These are phyloP conservation scores for Poecilia wingei DNA, from an alignment of 2,797 vertebrate genomes.

Conservation along the genomic window DNA sequence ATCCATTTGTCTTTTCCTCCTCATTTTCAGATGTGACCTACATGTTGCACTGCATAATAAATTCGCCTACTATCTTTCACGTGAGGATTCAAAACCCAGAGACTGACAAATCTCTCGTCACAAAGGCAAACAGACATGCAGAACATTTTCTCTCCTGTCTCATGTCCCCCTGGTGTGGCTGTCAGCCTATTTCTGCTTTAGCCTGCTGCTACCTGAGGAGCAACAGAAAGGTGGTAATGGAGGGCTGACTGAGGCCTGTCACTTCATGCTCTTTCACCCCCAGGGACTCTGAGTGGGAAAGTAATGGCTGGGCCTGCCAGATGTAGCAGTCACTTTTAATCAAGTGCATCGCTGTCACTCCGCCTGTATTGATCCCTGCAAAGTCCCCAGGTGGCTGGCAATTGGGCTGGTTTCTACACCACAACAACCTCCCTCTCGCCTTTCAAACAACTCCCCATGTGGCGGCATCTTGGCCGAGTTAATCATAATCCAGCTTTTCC, in stretches of 20 bases:
- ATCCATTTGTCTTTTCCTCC: slow-evolving; percentile 7
- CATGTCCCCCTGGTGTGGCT: slow-evolving; percentile 53
- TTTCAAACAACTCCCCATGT: slow-evolving; percentile 77
- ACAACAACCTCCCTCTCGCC: slow-evolving; percentile 72
- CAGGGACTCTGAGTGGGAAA: slow-evolving; percentile 79
- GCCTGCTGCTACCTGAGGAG: slow-evolving; percentile 73
- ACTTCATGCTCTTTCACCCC: slow-evolving; percentile 82
- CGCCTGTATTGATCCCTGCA: slow-evolving; percentile 79
- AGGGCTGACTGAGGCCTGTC: slow-evolving; percentile 81
- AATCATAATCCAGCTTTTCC: slow-evolving; percentile 71
- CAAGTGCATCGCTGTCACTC: slow-evolving; percentile 82
- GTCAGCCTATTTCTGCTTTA: slow-evolving; percentile 71
- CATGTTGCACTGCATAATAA: slow-evolving; percentile 14
- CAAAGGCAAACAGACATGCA: slow-evolving; percentile 47
- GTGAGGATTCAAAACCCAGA: slow-evolving; percentile 35
- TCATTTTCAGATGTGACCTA: background rate
- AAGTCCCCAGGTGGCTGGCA: slow-evolving; percentile 70
- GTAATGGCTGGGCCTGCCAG: slow-evolving; percentile 83
- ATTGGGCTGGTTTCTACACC: slow-evolving; percentile 71
- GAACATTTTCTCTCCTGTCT: slow-evolving; percentile 46
- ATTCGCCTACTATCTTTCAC: slow-evolving; percentile 30
- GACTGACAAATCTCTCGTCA: slow-evolving; percentile 32
- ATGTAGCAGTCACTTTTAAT: slow-evolving; percentile 89
- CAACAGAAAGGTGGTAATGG: slow-evolving; percentile 82
- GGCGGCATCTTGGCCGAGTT: slow-evolving; percentile 63